A percentile compares a stretch with the other conserved stretches of the same genome.
Evolutionary conservation across 1,140 invertebrate species (phyloP).

Genomic region (Pogonomyrmex californicus): DNA sequence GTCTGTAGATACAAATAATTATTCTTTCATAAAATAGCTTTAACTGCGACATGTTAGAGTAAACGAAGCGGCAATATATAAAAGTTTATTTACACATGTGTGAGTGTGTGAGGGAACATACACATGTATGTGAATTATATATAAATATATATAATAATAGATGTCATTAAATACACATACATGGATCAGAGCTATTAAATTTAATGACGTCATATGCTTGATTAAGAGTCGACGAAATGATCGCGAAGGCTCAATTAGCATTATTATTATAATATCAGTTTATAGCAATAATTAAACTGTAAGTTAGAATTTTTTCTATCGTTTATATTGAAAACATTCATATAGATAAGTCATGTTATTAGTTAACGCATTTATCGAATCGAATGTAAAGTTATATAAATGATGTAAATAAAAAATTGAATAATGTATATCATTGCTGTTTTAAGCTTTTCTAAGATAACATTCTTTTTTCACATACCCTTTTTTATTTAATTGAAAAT

Average conservation of each 20-base stretch:
- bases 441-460: background rate
- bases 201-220: background rate
- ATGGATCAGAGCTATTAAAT: background rate
- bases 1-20: background rate
- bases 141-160: conserved; percentile 16
- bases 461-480: background rate
- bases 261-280: background rate
- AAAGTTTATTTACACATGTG: background rate
- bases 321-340: background rate
- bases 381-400: background rate
- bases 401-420: background rate
- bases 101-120: background rate
- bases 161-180: background rate
- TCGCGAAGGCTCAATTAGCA: background rate
- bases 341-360: background rate
- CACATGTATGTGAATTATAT: conserved; percentile 6
- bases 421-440: background rate
- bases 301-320: background rate
- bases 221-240: background rate
- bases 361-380: conserved; percentile 30
- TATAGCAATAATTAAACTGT: background rate
- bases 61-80: background rate
- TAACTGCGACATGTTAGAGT: background rate
- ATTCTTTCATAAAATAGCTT: background rate
- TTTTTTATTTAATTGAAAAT: conserved; percentile 29